These are phyloP conservation scores for Brotula barbata DNA, from an alignment of 2,797 vertebrate genomes.

Conservation along the genomic window DNA sequence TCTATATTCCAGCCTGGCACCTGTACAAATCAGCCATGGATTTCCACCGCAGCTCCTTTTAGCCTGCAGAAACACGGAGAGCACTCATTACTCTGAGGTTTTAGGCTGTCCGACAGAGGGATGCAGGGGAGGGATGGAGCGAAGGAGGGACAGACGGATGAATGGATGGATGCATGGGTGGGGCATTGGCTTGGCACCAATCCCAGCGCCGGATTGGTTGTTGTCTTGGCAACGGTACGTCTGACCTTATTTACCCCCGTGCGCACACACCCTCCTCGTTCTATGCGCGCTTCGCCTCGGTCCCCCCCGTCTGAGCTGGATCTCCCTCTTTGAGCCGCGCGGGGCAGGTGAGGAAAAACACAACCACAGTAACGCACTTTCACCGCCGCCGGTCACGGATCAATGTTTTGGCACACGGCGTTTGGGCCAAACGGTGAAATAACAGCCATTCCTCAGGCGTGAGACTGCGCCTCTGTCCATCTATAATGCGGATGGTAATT, in stretches of 20 bases:
- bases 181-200: conserved; percentile 65
- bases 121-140: conserved; percentile 40
- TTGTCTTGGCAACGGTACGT: conserved; percentile 74
- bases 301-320: conserved; percentile 20
- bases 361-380: conserved; percentile 10
- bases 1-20: conserved; percentile 59
- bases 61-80: conserved; percentile 66
- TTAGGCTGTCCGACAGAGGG: conserved; percentile 60
- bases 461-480: conserved; percentile 39
- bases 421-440: conserved; percentile 27
- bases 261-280: conserved; percentile 17
- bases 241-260: conserved; percentile 76
- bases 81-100: conserved; percentile 81
- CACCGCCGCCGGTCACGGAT: conserved; percentile 9
- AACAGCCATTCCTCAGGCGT: conserved; percentile 24
- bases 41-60: conserved; percentile 70
- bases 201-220: conserved; percentile 69
- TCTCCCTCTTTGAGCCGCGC: conserved; percentile 14
- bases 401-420: conserved; percentile 10
- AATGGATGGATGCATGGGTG: conserved; percentile 66
- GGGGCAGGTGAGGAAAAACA: conserved; percentile 36
- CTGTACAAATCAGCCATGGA: conserved; percentile 66
- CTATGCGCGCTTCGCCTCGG: conserved; percentile 3
- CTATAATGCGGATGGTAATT: conserved; percentile 60
- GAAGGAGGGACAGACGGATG: conserved; percentile 44